Evolutionary conservation across 2,113 vertebrate genomes (phyloP).

Genomic region (Rhegmatorhina hoffmannsi): DNA sequence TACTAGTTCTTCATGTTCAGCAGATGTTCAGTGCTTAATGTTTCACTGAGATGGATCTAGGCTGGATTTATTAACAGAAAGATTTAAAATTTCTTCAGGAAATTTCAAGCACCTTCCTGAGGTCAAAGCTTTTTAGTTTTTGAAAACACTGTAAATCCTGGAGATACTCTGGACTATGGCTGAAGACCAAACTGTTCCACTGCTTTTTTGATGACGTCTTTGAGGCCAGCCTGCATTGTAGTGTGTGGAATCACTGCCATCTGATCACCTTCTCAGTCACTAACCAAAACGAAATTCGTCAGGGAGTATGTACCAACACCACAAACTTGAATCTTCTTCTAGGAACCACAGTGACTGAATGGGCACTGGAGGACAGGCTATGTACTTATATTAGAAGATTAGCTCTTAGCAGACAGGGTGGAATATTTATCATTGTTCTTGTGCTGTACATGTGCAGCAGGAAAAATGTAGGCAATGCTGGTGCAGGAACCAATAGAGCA

Average conservation of each 20-base stretch:
- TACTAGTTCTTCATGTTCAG: conserved; percentile 7
- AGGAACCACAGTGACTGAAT: neutral
- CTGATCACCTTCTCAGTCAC: neutral
- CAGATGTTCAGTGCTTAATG: neutral
- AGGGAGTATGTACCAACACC: neutral
- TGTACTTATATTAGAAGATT: neutral
- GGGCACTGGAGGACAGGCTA: neutral
- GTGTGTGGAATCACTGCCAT: neutral
- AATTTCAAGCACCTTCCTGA: neutral
- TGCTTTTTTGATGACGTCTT: neutral
- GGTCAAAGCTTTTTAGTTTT: neutral
- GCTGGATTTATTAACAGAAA: conserved; percentile 18
- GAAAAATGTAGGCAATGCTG: neutral
- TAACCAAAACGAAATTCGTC: neutral
- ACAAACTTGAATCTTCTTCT: neutral
- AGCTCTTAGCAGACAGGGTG: neutral
- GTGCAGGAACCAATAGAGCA: neutral
- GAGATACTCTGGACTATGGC: neutral
- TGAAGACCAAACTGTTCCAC: neutral
- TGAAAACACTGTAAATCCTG: neutral
- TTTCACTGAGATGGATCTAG: neutral
- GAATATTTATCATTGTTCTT: neutral
- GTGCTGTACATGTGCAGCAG: neutral
- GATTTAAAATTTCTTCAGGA: neutral
- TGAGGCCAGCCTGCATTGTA: neutral